Evolutionary conservation across 2,113 vertebrate genomes (phyloP), one percentile per base, ranked within the genome.

Genomic region (Egretta garzetta): DNA sequence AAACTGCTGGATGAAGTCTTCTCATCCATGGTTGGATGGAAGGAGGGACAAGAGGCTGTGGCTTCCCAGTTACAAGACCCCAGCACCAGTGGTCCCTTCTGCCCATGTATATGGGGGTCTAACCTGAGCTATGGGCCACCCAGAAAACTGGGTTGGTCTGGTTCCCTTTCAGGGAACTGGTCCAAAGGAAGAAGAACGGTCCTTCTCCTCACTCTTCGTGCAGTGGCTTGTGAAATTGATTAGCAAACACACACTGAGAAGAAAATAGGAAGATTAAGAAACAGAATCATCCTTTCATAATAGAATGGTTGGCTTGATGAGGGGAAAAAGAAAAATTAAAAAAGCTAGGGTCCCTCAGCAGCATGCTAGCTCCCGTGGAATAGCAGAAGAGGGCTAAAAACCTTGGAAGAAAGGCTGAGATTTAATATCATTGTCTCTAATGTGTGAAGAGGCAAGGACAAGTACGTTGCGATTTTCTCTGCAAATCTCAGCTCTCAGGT

Each of bases 191-290:
- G 24, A 10, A 77, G 32, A 3, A 56, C 16, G 1, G 47, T 13
- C 15, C 30, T 70, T 43, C 37, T 79, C n/a, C 27, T 14, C 41
- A 32, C 30, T 64, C 70, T 35, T 79, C 74, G 39, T 52, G 91
- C 82, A 72, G 39, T 1, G 0, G 33, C 80, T 91, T 80, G 68
- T 91, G 56, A 96, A 96, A 93, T 77, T 47, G 72, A 86, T 94
- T 84, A 91, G 71, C 86, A 83, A 86, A 91, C 63, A 82, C 93
- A 82, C 68, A 91, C 83, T 53, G 93, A 86, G 94, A 96, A 68
- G 91, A 80, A 96, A 93, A 95, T 80, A 82, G 33, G 63, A 86
- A 86, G 68, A 74, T 91, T 71, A 76, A 81, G 86, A 87, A 91
- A 66, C 55, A 50, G 89, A 95, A 92, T 91, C 74, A n/a, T n/a